Evolutionary conservation across 1,140 invertebrate genomes (phyloP).

Genomic region (Epicauta chinensis): DNA sequence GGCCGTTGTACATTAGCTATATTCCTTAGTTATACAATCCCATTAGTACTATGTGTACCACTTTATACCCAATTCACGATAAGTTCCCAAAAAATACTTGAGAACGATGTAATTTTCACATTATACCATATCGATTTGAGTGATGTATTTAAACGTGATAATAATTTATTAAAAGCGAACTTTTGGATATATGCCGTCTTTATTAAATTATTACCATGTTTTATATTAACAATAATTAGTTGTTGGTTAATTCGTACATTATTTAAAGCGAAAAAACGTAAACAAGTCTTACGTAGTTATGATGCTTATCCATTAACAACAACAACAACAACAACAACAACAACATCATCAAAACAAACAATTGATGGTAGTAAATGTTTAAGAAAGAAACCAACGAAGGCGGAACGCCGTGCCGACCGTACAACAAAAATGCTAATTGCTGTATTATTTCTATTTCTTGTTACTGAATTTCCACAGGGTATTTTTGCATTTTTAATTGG

Average conservation of each 20-base stretch:
- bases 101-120: slow-evolving; percentile 45
- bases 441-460: slow-evolving; percentile 75
- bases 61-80: slow-evolving; percentile 66
- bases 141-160: slow-evolving; percentile 50
- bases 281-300: slow-evolving; percentile 59
- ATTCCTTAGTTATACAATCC: slow-evolving; percentile 61
- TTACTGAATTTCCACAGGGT: slow-evolving; percentile 83
- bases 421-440: slow-evolving; percentile 89
- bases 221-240: slow-evolving; percentile 76
- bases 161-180: slow-evolving; percentile 60
- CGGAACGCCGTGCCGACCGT: slow-evolving; percentile 66
- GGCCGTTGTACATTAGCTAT: slow-evolving; percentile 67
- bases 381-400: slow-evolving; percentile 47
- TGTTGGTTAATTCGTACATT: slow-evolving; percentile 70
- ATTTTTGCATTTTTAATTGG: slow-evolving; percentile 68
- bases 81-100: slow-evolving; percentile 42
- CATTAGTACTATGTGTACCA: slow-evolving; percentile 71
- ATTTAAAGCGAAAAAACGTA: slow-evolving; percentile 61
- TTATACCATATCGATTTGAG: slow-evolving; percentile 60
- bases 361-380: background rate
- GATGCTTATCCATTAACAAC: slow-evolving; percentile 47
- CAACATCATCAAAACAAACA: slow-evolving; percentile 4
- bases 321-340: slow-evolving; percentile 16
- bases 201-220: slow-evolving; percentile 79
- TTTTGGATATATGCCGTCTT: slow-evolving; percentile 84